These are phyloP conservation scores for Neodiprion fabricii DNA, from an alignment of 1,140 invertebrate genomes.

Conservation along the genomic window DNA sequence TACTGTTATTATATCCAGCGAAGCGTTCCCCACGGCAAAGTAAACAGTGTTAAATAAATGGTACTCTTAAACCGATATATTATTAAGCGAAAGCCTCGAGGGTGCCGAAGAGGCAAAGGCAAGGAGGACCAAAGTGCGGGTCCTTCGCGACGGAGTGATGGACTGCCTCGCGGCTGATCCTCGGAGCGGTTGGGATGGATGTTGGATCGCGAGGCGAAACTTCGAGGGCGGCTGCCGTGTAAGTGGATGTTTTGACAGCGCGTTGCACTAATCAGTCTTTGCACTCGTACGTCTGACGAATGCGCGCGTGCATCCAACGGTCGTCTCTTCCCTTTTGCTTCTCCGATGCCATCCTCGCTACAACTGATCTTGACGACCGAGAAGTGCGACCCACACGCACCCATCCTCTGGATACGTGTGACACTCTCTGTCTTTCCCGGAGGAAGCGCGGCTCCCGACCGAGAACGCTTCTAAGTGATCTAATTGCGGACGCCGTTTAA, in stretches of 20 bases:
- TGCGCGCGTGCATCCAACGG: slow-evolving; percentile 10
- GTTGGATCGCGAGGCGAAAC: background rate
- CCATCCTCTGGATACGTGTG: background rate
- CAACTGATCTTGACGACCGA: background rate
- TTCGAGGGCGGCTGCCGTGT: slow-evolving; percentile 28
- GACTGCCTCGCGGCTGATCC: slow-evolving; percentile 53
- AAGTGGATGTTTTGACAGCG: slow-evolving; percentile 57
- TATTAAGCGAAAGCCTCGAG: slow-evolving; percentile 40
- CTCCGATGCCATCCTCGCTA: background rate
- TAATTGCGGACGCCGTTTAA: slow-evolving; percentile 4
- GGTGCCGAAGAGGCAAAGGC: background rate
- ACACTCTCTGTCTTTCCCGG: background rate
- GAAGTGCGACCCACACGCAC: background rate
- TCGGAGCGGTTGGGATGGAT: slow-evolving; percentile 29
- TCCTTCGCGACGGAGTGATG: slow-evolving; percentile 48
- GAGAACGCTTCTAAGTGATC: background rate
- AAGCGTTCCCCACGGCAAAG: slow-evolving; percentile 35
- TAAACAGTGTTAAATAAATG: slow-evolving; percentile 59
- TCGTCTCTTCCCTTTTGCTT: background rate
- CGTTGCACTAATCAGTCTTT: slow-evolving; percentile 57
- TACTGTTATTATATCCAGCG: slow-evolving; percentile 54
- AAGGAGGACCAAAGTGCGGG: slow-evolving; percentile 17
- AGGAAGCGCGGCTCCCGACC: background rate
- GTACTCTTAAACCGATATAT: slow-evolving; percentile 61
- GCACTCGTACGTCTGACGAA: slow-evolving; percentile 44